Evolutionary conservation across 2,113 vertebrate species (phyloP).

Genomic region (Mesembrinibis cayennensis): DNA sequence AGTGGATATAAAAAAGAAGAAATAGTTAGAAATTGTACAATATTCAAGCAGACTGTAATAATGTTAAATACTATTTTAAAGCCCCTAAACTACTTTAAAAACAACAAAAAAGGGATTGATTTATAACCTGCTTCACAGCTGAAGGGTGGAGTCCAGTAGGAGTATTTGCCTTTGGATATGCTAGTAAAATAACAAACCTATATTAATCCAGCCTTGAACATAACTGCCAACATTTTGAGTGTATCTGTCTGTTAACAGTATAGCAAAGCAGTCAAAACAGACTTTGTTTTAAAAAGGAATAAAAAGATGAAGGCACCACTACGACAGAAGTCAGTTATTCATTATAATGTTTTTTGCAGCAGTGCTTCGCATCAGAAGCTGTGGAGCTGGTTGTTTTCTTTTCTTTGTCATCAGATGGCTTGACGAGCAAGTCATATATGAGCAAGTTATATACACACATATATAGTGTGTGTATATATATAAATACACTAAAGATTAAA

Average conservation of each 20-base stretch:
- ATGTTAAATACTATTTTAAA: slow-evolving; percentile 58
- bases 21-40: slow-evolving; percentile 24
- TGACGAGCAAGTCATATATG: not conserved
- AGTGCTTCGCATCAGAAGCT: not conserved
- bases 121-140: slow-evolving; percentile 51
- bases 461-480: not conserved
- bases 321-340: slow-evolving; percentile 31
- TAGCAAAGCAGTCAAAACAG: slow-evolving; percentile 41
- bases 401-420: not conserved
- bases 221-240: slow-evolving; percentile 49
- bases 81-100: slow-evolving; percentile 56
- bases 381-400: not conserved
- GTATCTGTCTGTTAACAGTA: slow-evolving; percentile 45
- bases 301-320: slow-evolving; percentile 42
- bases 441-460: not conserved
- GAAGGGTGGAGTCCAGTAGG: slow-evolving; percentile 53
- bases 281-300: slow-evolving; percentile 45
- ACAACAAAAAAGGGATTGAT: slow-evolving; percentile 44
- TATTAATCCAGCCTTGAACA: slow-evolving; percentile 49
- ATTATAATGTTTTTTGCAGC: slow-evolving; percentile 19
- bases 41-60: slow-evolving; percentile 49
- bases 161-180: slow-evolving; percentile 55
- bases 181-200: slow-evolving; percentile 54
- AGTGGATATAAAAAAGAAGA: slow-evolving; percentile 31
- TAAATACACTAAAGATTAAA: not conserved